A percentile compares a stretch with the other conserved stretches of the same genome.
phyloP scores from a whole-genome alignment of 2,797 vertebrate genomes.

The Catamblyrhynchus diadema region DNA sequence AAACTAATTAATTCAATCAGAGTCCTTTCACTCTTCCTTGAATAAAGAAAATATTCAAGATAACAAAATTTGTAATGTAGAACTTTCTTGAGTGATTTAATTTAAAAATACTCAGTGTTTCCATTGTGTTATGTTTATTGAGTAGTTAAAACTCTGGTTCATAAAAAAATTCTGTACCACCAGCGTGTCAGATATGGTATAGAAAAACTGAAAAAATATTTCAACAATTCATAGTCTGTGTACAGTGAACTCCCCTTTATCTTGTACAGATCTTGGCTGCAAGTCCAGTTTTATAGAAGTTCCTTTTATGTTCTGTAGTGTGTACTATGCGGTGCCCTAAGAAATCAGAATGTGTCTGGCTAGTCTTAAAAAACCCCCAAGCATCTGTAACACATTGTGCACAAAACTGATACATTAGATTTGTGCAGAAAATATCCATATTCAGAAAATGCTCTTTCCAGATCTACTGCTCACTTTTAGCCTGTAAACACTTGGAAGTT shows the following conservation, averaged over 20 bases:
- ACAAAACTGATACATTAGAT: neutral
- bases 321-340: neutral
- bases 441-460: neutral
- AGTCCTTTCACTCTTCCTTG: neutral
- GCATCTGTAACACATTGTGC: neutral
- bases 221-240: neutral
- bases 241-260: neutral
- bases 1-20: neutral
- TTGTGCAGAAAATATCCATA: neutral
- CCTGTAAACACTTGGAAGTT: neutral
- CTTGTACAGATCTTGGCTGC: neutral
- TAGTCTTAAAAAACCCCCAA: neutral
- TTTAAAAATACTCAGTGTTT: neutral
- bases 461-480: neutral
- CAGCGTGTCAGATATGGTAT: neutral
- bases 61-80: neutral
- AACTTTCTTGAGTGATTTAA: neutral
- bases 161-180: neutral
- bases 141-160: neutral
- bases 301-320: neutral
- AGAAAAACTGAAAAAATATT: neutral
- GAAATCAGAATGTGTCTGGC: neutral
- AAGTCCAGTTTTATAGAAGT: neutral
- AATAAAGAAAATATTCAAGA: neutral
- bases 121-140: neutral